Conservation (phyloP, 2,797 vertebrate genomes). For the Vireo griseus region DNA sequence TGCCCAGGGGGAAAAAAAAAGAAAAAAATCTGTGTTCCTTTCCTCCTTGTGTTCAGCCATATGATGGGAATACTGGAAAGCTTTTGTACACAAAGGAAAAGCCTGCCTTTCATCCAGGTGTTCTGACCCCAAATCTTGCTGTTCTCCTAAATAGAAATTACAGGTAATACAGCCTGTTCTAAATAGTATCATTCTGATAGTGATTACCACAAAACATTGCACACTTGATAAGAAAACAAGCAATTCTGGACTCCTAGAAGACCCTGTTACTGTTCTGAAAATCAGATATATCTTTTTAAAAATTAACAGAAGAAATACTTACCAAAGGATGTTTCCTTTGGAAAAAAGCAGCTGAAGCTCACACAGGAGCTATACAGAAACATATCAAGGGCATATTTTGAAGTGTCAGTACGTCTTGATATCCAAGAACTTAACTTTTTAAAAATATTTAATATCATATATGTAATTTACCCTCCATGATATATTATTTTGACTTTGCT, state of each 20-base stretch:
- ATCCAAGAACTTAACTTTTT: not conserved
- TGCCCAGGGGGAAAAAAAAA: accelerated
- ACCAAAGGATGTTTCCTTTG: not conserved
- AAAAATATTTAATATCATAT: not conserved
- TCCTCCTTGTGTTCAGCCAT: not conserved
- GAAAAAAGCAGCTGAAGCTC: not conserved
- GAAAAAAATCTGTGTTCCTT: not conserved
- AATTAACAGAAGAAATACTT: not conserved
- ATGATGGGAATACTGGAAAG: not conserved
- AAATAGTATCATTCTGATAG: not conserved
- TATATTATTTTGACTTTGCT: not conserved
- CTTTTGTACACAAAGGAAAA: not conserved
- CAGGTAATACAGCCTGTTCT: not conserved
- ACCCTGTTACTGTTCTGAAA: not conserved
- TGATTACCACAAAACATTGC: not conserved
- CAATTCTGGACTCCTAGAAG: not conserved
- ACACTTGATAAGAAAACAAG: not conserved
- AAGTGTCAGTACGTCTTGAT: not conserved
- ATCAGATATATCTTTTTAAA: not conserved
- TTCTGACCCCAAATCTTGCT: not conserved
- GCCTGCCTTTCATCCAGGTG: not conserved
- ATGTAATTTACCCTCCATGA: not conserved
- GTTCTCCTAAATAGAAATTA: not conserved
- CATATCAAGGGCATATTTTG: not conserved
- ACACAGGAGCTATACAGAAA: not conserved